These are phyloP conservation scores for Balearica regulorum DNA, from an alignment of 2,797 vertebrate genomes.

Conservation along the genomic window DNA sequence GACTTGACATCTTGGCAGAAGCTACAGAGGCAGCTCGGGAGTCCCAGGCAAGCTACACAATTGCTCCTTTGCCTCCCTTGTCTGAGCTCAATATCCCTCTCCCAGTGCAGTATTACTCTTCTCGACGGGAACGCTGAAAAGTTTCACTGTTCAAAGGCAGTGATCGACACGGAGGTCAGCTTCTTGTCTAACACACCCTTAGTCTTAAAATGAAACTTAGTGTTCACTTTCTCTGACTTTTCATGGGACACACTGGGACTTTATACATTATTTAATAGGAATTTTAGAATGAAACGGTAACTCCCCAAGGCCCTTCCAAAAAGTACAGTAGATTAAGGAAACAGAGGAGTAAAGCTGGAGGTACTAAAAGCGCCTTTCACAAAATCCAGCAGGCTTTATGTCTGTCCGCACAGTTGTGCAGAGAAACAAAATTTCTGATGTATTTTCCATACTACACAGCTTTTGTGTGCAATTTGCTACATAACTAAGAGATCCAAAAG, in stretches of 20 bases:
- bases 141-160: background rate
- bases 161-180: background rate
- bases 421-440: background rate
- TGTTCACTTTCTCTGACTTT: background rate
- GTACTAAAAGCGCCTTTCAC: background rate
- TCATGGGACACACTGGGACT: background rate
- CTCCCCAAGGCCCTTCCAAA: background rate
- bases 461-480: background rate
- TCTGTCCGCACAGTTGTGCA: background rate
- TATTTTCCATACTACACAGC: background rate
- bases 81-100: background rate
- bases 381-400: background rate
- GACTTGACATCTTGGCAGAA: background rate
- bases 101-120: background rate
- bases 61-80: background rate
- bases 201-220: background rate
- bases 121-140: background rate
- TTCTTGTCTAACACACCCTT: background rate
- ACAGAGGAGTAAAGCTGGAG: background rate
- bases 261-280: background rate
- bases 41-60: background rate
- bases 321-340: background rate
- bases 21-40: background rate
- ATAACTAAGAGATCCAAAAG: background rate
- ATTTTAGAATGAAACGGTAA: background rate